Evolutionary conservation across 2,888 invertebrate genomes (phyloP).

Genomic region (Heterodera filipjevi): DNA sequence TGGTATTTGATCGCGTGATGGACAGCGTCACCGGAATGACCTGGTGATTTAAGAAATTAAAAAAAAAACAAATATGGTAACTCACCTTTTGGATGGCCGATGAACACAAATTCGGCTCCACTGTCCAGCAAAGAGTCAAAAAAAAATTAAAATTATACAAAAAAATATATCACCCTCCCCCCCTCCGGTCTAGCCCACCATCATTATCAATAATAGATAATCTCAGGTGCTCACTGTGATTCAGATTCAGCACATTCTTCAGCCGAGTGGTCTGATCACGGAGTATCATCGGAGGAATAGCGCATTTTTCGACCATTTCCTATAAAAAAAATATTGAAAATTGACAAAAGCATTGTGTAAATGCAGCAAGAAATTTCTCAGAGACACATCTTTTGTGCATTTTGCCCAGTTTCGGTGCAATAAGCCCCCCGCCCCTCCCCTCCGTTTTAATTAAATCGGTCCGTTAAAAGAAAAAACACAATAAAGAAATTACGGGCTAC

Average conservation of each 20-base stretch:
- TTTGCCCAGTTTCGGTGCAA: too few species aligned
- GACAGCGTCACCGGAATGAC: background rate
- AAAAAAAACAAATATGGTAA: background rate
- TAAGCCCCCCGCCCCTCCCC: too few species aligned
- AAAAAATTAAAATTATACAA: too few species aligned
- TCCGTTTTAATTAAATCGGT: too few species aligned
- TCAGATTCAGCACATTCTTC: constrained; percentile 21
- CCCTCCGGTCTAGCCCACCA: too few species aligned
- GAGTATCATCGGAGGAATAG: constrained; percentile 13
- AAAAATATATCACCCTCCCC: too few species aligned
- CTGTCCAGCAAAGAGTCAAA: background rate
- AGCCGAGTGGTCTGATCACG: constrained; percentile 4
- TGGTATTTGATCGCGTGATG: constrained; percentile 29
- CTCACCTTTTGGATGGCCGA: constrained; percentile 37
- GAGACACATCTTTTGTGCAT: too few species aligned
- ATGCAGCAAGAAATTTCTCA: too few species aligned
- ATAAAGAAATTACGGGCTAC: too few species aligned
- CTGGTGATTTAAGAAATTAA: background rate
- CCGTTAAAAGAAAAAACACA: too few species aligned
- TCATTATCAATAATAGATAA: too few species aligned
- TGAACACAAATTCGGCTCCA: constrained; percentile 32
- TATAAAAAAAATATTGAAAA: background rate
- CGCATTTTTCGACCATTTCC: constrained; percentile 21
- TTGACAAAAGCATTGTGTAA: too few species aligned
- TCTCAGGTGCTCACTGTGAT: background rate